phyloP scores from a whole-genome alignment of 2,113 vertebrate genomes.

The Amazona guildingii region DNA sequence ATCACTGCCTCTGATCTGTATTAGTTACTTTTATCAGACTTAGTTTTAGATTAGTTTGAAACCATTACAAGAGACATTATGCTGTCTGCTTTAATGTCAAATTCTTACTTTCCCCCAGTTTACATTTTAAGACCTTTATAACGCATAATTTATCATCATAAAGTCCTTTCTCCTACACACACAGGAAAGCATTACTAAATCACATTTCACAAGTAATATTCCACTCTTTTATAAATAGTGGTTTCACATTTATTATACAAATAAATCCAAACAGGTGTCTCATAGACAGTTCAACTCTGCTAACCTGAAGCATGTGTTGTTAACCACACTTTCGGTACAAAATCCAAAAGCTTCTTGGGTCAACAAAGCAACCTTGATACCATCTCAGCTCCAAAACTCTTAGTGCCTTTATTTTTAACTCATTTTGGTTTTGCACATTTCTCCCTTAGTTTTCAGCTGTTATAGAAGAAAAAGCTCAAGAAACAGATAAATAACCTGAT shows the following conservation, averaged over 20 bases:
- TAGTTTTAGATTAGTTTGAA: neutral
- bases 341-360: neutral
- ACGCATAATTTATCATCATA: neutral
- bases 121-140: neutral
- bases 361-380: neutral
- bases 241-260: neutral
- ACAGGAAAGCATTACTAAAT: neutral
- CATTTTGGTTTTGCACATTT: neutral
- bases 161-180: neutral
- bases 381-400: neutral
- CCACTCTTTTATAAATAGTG: neutral
- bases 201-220: neutral
- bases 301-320: neutral
- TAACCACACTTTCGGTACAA: neutral
- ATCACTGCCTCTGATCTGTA: neutral
- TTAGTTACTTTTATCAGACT: neutral
- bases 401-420: neutral
- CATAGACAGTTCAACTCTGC: neutral
- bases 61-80: neutral
- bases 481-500: neutral
- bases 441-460: neutral
- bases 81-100: neutral
- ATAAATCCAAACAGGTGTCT: neutral
- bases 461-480: neutral
- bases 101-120: neutral